Evolutionary conservation across 2,113 vertebrate species (phyloP).

Genomic region (Corythoichthys haematopterus): DNA sequence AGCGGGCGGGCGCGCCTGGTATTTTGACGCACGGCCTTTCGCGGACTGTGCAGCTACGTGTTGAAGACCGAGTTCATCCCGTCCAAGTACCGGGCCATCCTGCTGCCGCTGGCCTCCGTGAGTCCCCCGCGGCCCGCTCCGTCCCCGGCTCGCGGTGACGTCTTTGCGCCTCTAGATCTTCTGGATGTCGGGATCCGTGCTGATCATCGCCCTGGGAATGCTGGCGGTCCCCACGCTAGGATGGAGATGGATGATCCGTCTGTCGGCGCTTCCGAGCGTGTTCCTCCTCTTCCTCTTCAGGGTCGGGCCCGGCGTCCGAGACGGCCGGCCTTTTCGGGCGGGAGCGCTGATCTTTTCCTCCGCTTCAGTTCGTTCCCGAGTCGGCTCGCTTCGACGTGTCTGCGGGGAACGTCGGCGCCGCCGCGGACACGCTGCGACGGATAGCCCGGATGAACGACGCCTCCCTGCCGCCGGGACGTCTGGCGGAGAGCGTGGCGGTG

Average conservation of each 20-base stretch:
- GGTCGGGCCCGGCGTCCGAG: conserved; percentile 55
- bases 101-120: conserved; percentile 88
- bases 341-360: neutral
- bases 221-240: conserved; percentile 80
- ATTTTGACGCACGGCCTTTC: too few species aligned
- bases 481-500: conserved; percentile 75
- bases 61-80: conserved; percentile 95
- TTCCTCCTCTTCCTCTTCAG: conserved; percentile 83
- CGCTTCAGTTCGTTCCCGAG: conserved; percentile 85
- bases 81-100: conserved; percentile 77
- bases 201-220: conserved; percentile 87
- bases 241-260: conserved; percentile 92
- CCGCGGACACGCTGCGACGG: conserved; percentile 71
- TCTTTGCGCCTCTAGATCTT: conserved; percentile 76
- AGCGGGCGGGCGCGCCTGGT: neutral
- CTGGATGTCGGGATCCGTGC: conserved; percentile 88
- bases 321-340: too few species aligned
- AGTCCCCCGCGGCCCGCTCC: conserved; percentile 31
- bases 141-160: neutral
- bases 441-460: conserved; percentile 81
- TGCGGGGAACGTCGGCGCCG: conserved; percentile 72
- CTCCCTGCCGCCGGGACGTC: conserved; percentile 74
- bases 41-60: conserved; percentile 74
- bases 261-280: conserved; percentile 83
- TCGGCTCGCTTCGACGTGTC: conserved; percentile 86